Percentiles rank a stretch among this genome's conserved stretches.
Conservation (phyloP, 1,140 invertebrate genomes). For the Drosophila mauritiana region DNA sequence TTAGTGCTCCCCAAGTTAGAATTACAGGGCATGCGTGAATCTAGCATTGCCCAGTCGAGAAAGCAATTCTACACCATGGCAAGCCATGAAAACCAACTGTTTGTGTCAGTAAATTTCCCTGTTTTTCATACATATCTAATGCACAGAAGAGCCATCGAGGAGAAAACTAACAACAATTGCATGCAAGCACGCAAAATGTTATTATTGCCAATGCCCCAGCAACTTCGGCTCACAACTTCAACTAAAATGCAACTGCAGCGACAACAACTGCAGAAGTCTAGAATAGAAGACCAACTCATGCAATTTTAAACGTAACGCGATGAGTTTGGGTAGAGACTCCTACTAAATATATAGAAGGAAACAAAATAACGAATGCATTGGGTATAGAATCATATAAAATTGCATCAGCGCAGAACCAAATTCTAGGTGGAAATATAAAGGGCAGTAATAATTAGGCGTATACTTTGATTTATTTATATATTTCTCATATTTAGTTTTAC, state of each 20-base stretch:
- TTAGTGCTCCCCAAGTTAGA: conserved; percentile 16
- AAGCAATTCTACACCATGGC: conserved; percentile 5
- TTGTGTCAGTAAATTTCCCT: conserved; percentile 59
- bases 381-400: not conserved
- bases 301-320: conserved; percentile 46
- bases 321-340: conserved; percentile 2
- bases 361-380: not conserved
- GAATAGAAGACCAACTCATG: conserved; percentile 35
- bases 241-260: conserved; percentile 25
- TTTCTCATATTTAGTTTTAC: not conserved
- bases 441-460: too few species aligned
- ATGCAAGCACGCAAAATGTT: conserved; percentile 76
- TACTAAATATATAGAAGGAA: not conserved
- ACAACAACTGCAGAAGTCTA: conserved; percentile 29
- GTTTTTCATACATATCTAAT: conserved; percentile 74
- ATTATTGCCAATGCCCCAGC: conserved; percentile 48
- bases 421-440: too few species aligned
- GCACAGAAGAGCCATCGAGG: conserved; percentile 42
- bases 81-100: conserved; percentile 50
- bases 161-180: conserved; percentile 63
- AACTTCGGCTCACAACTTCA: conserved; percentile 23
- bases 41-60: conserved; percentile 6
- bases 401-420: not conserved
- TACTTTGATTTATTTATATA: not conserved
- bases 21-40: conserved; percentile 35